phyloP scores from a whole-genome alignment of 2,113 vertebrate genomes.

The Limnothrissa miodon region DNA sequence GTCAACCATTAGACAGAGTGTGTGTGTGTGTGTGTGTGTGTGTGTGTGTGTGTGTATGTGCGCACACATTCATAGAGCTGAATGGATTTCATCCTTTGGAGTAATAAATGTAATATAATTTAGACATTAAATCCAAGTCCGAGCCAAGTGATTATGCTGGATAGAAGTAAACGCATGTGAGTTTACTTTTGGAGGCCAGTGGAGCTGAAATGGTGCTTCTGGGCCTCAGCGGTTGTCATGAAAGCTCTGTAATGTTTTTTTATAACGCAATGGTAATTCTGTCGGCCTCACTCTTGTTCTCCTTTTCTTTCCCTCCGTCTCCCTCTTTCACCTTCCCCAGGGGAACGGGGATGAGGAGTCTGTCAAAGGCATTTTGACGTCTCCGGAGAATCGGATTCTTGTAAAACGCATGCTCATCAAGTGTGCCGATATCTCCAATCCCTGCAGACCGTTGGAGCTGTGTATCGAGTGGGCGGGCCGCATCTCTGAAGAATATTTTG shows the following conservation, averaged over 20 bases:
- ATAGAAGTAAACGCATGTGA: not conserved
- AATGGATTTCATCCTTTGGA: not conserved
- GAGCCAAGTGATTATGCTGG: not conserved
- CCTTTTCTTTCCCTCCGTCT: slow-evolving; percentile 9
- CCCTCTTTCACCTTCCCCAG: slow-evolving; percentile 46
- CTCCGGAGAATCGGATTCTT: slow-evolving; percentile 90
- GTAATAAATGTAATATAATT: not conserved
- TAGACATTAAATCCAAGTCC: not conserved
- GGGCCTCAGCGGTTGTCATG: not conserved
- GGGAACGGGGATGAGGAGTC: slow-evolving; percentile 77
- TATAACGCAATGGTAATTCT: not conserved
- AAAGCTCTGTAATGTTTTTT: not conserved
- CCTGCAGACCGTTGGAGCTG: slow-evolving; percentile 85
- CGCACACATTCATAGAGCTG: too few species aligned
- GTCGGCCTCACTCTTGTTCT: not conserved
- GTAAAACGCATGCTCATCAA: slow-evolving; percentile 98
- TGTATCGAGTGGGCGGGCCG: slow-evolving; percentile 95
- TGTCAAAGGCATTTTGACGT: slow-evolving; percentile 77
- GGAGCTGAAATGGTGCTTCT: not conserved
- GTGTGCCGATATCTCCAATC: slow-evolving; percentile 95
- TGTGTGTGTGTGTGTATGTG: not conserved
- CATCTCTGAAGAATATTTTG: slow-evolving; percentile 97
- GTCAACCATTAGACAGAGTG: not conserved
- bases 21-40: not conserved
- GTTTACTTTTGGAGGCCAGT: not conserved